Conservation (phyloP, 1,140 invertebrate genomes). For the Drosophila serrata region DNA sequence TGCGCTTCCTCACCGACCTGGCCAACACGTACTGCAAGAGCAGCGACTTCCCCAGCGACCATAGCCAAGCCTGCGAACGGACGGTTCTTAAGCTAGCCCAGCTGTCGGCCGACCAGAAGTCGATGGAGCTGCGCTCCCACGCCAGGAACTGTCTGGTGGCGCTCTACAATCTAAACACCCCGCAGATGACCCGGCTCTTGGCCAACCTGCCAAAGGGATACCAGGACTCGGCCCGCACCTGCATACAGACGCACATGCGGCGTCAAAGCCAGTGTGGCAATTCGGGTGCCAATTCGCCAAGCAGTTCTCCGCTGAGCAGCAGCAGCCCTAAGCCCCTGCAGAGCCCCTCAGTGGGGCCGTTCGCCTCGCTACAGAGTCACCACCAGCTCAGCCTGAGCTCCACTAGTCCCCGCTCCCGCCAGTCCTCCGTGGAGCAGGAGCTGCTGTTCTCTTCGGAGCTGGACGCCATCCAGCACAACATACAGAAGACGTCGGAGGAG, state of each 20-base stretch:
- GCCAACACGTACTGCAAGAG: slow-evolving; percentile 87
- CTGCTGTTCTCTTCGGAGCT: slow-evolving; percentile 92
- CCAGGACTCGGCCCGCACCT: slow-evolving; percentile 92
- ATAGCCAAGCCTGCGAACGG: slow-evolving; percentile 86
- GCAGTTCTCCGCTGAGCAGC: slow-evolving; percentile 80
- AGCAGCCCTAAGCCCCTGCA: slow-evolving; percentile 84
- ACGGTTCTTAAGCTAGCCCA: slow-evolving; percentile 89
- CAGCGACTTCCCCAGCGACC: slow-evolving; percentile 85
- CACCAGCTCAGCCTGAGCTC: slow-evolving; percentile 72
- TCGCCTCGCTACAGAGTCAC: slow-evolving; percentile 71
- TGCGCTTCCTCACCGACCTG: slow-evolving; percentile 91
- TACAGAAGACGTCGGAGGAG: slow-evolving; percentile 96
- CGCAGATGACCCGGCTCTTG: slow-evolving; percentile 92
- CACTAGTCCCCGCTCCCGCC: slow-evolving; percentile 84
- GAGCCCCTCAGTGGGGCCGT: slow-evolving; percentile 81
- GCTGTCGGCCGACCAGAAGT: slow-evolving; percentile 90
- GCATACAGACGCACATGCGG: slow-evolving; percentile 93
- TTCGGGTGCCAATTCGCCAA: slow-evolving; percentile 84
- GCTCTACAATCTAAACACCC: slow-evolving; percentile 95
- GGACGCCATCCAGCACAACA: slow-evolving; percentile 92
- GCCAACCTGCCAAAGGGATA: slow-evolving; percentile 93
- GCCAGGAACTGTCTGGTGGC: slow-evolving; percentile 93
- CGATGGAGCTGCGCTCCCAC: slow-evolving; percentile 91
- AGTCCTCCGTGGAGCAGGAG: slow-evolving; percentile 86
- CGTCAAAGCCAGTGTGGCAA: slow-evolving; percentile 87